Evolutionary conservation across 2,888 invertebrate species (phyloP), one percentile per base, ranked within the genome.

Genomic region (Drosophila cognata): DNA sequence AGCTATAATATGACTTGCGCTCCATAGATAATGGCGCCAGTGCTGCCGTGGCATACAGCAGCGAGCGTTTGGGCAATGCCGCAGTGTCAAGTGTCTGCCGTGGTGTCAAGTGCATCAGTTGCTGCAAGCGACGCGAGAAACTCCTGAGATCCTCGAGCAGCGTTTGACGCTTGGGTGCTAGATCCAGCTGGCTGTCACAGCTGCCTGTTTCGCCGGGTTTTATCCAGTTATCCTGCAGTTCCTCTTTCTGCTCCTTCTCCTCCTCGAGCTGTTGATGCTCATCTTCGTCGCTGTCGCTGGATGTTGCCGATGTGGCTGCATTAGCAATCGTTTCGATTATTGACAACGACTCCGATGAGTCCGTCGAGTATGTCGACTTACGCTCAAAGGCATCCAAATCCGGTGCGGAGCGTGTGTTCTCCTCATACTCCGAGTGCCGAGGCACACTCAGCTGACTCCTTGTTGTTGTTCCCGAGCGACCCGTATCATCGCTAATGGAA

Each of bases 401-500:
- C 3, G 91, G 91, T 0, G 90, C 91, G 0, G 92, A 92, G 33
- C 85, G 91, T 11, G 91, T 81, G 46, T 79, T 89, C 55, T 88
- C 89, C 50, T 82, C 84, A 77, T 57, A 88, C 21, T 83, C 85
- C 4, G 84, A 66, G 18, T 78, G 65, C 52, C 74, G 28, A 53
- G 77, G 85, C 13, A 90, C 90, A 7, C 74, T 63, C 4, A 86
- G 70, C 7, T 35, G 86, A 21, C 63, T 62, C 66, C 53, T 77
- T 61, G 41, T 72, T 60, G 41, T n/a, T 67, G 75, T 51, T 65
- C 78, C 73, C 4, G 63, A 82, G 4, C 56, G 25, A 1, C 86
- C 86, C 1, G 92, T 73, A 53, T 91, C 86, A 35, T 92, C 91
- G 31, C 93, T 93, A 11, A 92, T 86, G 0, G 92, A 92, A 18